Conservation (phyloP, 2,797 vertebrate species). For the Ptychobarbus kaznakovi region DNA sequence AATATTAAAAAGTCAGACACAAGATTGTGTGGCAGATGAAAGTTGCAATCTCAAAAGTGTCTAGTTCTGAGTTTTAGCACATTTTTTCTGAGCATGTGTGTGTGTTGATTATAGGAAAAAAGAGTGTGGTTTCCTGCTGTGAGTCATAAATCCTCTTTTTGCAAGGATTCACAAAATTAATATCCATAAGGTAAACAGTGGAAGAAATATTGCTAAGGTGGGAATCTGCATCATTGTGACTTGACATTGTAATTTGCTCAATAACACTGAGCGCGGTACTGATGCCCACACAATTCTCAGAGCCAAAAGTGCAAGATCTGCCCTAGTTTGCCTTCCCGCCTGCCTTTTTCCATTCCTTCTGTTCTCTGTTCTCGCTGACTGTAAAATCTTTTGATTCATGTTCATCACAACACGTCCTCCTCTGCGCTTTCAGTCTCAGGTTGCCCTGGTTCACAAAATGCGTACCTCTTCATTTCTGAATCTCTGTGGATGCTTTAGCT, state of each 20-base stretch:
- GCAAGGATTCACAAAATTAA: constrained; percentile 47
- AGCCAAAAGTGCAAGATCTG: constrained; percentile 34
- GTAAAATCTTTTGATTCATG: constrained; percentile 20
- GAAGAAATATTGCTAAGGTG: constrained; percentile 26
- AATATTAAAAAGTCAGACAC: constrained; percentile 53
- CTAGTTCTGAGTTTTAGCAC: background rate
- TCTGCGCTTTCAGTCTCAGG: background rate
- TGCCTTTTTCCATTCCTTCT: background rate
- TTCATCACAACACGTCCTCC: constrained; percentile 14
- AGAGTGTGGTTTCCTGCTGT: constrained; percentile 65
- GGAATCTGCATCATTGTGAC: constrained; percentile 61
- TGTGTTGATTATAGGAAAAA: constrained; percentile 27
- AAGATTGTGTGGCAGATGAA: constrained; percentile 8
- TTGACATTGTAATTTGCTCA: too few relatives aligned
- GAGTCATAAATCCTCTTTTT: constrained; percentile 71
- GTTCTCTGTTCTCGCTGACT: background rate
- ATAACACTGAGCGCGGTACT: constrained; percentile 12
- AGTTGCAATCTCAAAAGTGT: background rate
- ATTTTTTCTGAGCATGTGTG: constrained; percentile 26
- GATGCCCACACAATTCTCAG: constrained; percentile 23
- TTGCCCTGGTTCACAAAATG: background rate
- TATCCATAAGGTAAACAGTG: constrained; percentile 59
- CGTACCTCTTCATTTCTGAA: constrained; percentile 2
- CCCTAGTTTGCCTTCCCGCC: constrained; percentile 17
- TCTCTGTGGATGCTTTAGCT: background rate